Percentiles rank a stretch among this genome's conserved stretches.
These are phyloP conservation scores for Pteropus alecto DNA, from an alignment of 2,113 vertebrate genomes.

Conservation along the genomic window DNA sequence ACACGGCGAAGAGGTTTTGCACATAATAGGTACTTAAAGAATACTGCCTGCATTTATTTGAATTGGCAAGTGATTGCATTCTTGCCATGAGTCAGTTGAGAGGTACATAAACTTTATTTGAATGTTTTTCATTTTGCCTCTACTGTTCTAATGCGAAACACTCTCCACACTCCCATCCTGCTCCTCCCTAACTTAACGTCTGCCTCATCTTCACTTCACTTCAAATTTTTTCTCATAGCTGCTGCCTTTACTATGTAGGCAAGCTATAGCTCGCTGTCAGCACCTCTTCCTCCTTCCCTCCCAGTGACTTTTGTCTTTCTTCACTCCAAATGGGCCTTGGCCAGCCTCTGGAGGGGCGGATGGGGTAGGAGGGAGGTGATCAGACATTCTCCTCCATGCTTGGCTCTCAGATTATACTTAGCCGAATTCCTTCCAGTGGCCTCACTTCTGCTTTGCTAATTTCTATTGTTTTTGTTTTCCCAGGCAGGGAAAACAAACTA, in stretches of 20 bases:
- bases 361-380: rapidly evolving
- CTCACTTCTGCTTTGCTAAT: not conserved
- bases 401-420: not conserved
- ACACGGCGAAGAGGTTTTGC: not conserved
- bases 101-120: not conserved
- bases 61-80: not conserved
- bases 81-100: not conserved
- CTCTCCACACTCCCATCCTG: not conserved
- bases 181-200: not conserved
- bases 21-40: not conserved
- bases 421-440: not conserved
- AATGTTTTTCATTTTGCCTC: not conserved
- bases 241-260: not conserved
- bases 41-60: not conserved
- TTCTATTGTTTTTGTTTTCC: not conserved
- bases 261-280: not conserved
- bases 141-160: not conserved
- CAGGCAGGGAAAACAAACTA: not conserved
- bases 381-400: not conserved
- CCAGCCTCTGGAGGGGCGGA: not conserved
- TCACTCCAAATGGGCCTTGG: not conserved
- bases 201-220: not conserved
- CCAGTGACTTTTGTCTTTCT: not conserved
- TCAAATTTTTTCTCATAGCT: not conserved
- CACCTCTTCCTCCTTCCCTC: not conserved